These are phyloP conservation scores for Cyprinus carpio DNA, from an alignment of 2,113 vertebrate genomes.

Conservation along the genomic window DNA sequence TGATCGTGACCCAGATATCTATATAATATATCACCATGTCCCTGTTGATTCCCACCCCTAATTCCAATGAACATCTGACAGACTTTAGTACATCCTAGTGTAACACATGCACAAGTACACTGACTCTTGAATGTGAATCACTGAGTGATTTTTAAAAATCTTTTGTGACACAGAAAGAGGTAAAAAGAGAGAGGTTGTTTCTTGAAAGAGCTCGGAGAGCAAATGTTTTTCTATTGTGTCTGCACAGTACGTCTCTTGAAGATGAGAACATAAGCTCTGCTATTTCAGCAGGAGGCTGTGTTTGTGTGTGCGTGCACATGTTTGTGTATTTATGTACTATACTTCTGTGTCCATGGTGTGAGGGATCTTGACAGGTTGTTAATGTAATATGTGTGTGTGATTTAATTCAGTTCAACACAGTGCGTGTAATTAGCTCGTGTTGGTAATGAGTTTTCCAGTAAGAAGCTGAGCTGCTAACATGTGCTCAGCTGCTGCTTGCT, in stretches of 20 bases:
- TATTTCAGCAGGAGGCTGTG: constrained; percentile 42
- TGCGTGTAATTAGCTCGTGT: constrained; percentile 54
- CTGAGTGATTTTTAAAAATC: too few species aligned
- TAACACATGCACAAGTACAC: too few species aligned
- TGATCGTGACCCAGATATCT: too few species aligned
- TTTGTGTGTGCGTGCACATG: constrained; percentile 6
- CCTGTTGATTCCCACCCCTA: too few species aligned
- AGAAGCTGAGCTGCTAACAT: constrained; percentile 41
- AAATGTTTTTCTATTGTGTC: constrained; percentile 5
- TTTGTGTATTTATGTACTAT: constrained; percentile 26
- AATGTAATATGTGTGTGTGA: constrained; percentile 57
- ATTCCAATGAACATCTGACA: too few species aligned
- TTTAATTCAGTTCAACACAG: constrained; percentile 59
- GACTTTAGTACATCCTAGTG: too few species aligned
- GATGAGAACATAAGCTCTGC: constrained; percentile 4
- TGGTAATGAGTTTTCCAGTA: constrained; percentile 34
- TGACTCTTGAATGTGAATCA: too few species aligned
- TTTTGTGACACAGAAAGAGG: not conserved
- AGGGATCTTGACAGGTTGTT: constrained; percentile 57
- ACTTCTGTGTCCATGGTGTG: constrained; percentile 21
- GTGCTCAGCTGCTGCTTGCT: constrained; percentile 38
- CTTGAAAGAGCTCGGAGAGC: too few species aligned
- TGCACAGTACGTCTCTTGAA: not conserved
- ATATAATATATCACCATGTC: too few species aligned
- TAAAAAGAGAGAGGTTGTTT: not conserved